Evolutionary conservation across 2,113 vertebrate genomes (phyloP), one percentile per base, ranked within the genome.

Genomic region (Menura novaehollandiae): DNA sequence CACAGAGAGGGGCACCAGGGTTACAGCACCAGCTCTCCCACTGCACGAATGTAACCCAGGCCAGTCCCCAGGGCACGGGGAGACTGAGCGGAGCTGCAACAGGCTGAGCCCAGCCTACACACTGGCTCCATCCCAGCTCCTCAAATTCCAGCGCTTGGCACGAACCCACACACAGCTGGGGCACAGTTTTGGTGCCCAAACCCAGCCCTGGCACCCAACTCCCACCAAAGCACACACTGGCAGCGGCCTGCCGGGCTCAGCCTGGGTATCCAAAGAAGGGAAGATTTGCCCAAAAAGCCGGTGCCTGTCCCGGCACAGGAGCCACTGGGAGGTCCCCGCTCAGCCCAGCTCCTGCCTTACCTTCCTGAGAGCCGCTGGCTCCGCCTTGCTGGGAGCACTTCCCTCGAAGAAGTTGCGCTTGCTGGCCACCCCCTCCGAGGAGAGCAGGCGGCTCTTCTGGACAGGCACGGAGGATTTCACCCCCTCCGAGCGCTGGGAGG

Each of bases 331-430:
- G 51, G 56, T 10, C 72, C 44, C 37, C 0, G 4, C 15, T 67
- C 41, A 0, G 44, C 7, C 6, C 71, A 75, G 53, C 37, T 55
- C 60, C 89, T 19, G 44, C 43, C 93, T 94, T 96, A 99, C 98
- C 97, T 98, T 98, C 97, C 95, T 97, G 92, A 53, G 60, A 7
- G 76, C n/a, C 9, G 82, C 68, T 0, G 96, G 92, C 12, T 97
- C 95, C 46, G 95, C 85, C 77, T 81, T 79, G 85, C 18, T 32
- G 73, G 85, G 89, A 63, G 83, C 74, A 3, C 98, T 98, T 5
- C 97, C 98, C 97, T 99, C 99, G 87, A 99, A 99, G 59, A 99
- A 96, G 55, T 97, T 98, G 83, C 99, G 98, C 93, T 99, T 99
- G 97, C 98, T 98, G 77, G 99, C 98, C 51, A 99, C 98, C 13